Base-by-base conservation (phyloP, 2,888 invertebrate genomes). In the Scrobipalpa atriplicella region DNA sequence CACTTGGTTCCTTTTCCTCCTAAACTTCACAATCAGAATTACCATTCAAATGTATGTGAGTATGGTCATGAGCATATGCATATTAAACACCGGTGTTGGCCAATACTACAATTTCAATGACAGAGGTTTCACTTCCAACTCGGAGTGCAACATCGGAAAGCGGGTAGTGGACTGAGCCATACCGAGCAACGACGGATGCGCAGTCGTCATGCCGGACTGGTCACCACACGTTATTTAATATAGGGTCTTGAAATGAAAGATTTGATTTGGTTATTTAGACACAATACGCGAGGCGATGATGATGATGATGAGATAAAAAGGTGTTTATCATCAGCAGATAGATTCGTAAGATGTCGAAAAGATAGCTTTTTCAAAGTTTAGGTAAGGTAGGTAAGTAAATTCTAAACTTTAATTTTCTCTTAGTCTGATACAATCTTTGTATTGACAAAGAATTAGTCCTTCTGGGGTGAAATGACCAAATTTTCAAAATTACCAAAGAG, bases 131-230 rank as follows among this genome's bases (percentile, higher is more conserved):
- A 65, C 65, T 65, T 38, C 19, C 36, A 61, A 60, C 70, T 73
- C 70, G 67, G 51, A 66, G 75, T 76, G 73, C 68, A 71, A 70
- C 71, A 76, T 72, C 74, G 75, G 77, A 76, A 77, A 78, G 78
- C 79, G 75, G 74, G 75, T 76, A 78, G 78, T 69, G 65, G 67
- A 75, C 79, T 84, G 79, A 79, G 36, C 58, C n/a, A 79, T 75
- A 75, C 68, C 72, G 68, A 71, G 70, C 71, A n/a, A 10, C 19
- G 56, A 36, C 69, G 69, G 72, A 70, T 66, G 66, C 78, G 77
- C 71, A 80, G 79, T 68, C 79, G 86, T 86, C 86, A 87, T 82
- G 89, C 78, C 71, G 75, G 67, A 74, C 70, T 87, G 85, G 73
- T 77, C 85, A 85, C 83, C 82, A 79, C 72, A 79, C 79, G 78